These are phyloP conservation scores for Sialis fuliginosa DNA, from an alignment of 2,888 invertebrate species.

Conservation along the genomic window DNA sequence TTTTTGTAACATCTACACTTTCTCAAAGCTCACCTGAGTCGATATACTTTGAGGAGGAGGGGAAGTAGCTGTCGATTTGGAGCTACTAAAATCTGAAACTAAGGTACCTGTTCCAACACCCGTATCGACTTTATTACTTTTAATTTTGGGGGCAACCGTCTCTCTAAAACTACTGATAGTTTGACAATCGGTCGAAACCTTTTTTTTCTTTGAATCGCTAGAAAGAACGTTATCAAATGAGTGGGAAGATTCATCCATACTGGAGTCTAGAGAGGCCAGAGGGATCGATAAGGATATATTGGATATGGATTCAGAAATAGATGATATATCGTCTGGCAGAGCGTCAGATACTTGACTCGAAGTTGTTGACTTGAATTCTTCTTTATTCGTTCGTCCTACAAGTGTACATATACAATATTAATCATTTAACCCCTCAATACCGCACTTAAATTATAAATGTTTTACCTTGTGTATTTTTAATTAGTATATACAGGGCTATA, in stretches of 20 bases:
- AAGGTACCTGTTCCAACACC: neutral
- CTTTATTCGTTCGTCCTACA: constrained; percentile 5
- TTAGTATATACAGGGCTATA: too few relatives aligned
- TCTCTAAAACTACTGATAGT: neutral
- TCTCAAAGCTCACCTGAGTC: constrained; percentile 47
- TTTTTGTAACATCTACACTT: constrained; percentile 2
- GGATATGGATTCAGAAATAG: neutral
- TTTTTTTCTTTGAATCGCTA: neutral
- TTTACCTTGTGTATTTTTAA: too few relatives aligned
- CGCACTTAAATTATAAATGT: too few relatives aligned
- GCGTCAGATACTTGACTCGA: neutral
- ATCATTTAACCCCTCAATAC: too few relatives aligned
- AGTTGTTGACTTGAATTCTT: neutral
- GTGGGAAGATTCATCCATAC: neutral
- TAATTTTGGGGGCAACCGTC: neutral
- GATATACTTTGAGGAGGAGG: constrained; percentile 77
- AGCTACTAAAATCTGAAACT: neutral
- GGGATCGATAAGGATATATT: neutral
- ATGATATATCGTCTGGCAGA: neutral
- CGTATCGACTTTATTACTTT: constrained; percentile 1
- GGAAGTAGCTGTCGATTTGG: constrained; percentile 59
- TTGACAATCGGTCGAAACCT: neutral
- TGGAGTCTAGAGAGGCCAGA: neutral
- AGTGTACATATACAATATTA: neutral
- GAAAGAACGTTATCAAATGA: neutral